Percentiles rank a stretch among this genome's conserved stretches.
These are phyloP conservation scores for Ciconia boyciana DNA, from an alignment of 2,113 vertebrate genomes.

Conservation along the genomic window DNA sequence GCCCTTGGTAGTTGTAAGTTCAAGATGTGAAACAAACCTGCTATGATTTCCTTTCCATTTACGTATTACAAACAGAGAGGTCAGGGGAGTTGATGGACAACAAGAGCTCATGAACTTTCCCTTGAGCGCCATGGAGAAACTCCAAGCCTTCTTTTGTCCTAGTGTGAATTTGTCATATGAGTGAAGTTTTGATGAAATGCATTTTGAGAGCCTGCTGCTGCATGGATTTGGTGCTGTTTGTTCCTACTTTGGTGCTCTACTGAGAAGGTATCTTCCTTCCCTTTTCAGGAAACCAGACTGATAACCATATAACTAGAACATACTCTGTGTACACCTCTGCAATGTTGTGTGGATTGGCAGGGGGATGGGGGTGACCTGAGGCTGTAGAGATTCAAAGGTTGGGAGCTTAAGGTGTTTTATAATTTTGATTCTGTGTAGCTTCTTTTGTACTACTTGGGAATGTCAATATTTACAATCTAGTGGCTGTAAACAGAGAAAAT, in stretches of 20 bases:
- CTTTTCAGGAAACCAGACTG: not conserved
- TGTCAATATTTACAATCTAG: not conserved
- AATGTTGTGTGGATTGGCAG: not conserved
- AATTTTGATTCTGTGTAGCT: not conserved
- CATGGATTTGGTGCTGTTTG: not conserved
- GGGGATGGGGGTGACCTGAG: not conserved
- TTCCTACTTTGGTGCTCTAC: not conserved
- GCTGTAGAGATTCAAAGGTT: not conserved
- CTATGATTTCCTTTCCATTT: conserved; percentile 37
- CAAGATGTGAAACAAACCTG: conserved; percentile 11
- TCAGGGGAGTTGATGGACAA: conserved; percentile 15
- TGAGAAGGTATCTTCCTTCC: not conserved
- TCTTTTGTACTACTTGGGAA: not conserved
- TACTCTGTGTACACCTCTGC: not conserved
- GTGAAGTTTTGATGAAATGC: conserved; percentile 50
- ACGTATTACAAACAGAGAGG: not conserved
- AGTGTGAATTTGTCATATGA: conserved; percentile 14
- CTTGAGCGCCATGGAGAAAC: conserved; percentile 35
- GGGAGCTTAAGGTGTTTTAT: not conserved
- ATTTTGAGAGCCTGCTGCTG: not conserved
- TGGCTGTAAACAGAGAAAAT: not conserved
- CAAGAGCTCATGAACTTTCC: conserved; percentile 60
- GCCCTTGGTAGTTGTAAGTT: conserved; percentile 31
- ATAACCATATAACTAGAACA: not conserved
- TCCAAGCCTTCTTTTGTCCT: conserved; percentile 23